Evolutionary conservation across 2,888 invertebrate species (phyloP), one percentile per base, ranked within the genome.

Genomic region (Hypena proboscidalis): DNA sequence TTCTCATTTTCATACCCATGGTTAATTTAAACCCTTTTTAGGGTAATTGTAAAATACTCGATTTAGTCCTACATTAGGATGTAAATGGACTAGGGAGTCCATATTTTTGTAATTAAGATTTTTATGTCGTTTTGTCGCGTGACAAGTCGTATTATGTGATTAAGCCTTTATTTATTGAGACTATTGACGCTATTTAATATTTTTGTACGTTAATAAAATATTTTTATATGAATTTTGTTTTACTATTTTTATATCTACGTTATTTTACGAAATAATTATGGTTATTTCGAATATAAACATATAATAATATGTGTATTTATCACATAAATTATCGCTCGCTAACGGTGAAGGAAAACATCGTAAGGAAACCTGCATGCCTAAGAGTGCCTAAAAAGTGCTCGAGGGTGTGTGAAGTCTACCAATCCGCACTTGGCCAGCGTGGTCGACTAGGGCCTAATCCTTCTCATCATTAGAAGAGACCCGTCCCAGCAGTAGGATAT

Each of bases 31-130:
- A 31, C 32, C 36, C 40, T 17, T 7, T n/a, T 0, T 7, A n/a
- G 35, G 37, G 54, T 42, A 43, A 43, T 25, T 25, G 21, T 44
- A 19, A 34, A 35, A 42, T 56, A 49, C 54, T 36, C 50, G 35
- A 32, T 39, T 44, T 43, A 70, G 71, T 83, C 84, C 83, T 84
- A 84, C 83, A 84, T 84, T 83, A 84, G 83, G 85, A 80, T 73
- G 47, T 13, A 0, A 40, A 34, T 21, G 66, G 80, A 67, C 78
- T 71, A 80, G 68, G 82, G 82, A 82, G 82, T 76, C 81, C 65
- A 48, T 49, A 43, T 46, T 30, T 35, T 57, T 53, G 33, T 45
- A 51, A 36, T 47, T 50, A 42, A 55, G 54, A 57, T 53, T n/a
- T 40, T 32, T 33, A 8, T 15, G 30, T 26, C 17, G 27, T 22